phyloP scores from a whole-genome alignment of 2,888 invertebrate genomes.

The Cacoxenus indagator region DNA sequence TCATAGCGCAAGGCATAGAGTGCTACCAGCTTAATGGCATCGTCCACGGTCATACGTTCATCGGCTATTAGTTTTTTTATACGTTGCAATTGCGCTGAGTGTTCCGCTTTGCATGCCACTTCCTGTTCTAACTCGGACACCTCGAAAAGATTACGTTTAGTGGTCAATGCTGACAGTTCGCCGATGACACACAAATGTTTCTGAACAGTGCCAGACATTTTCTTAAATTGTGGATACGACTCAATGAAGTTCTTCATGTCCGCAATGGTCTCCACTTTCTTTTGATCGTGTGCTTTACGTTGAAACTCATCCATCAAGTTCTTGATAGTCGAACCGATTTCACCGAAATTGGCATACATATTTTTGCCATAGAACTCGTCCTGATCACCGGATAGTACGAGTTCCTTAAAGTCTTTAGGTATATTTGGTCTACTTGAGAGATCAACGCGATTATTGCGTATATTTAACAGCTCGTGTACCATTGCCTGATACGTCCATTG shows the following conservation, averaged over 20 bases:
- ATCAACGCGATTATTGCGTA: conserved; percentile 94
- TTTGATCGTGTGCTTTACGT: conserved; percentile 82
- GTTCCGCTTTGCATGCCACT: conserved; percentile 89
- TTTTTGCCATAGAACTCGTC: conserved; percentile 98
- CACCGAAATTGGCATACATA: conserved; percentile 96
- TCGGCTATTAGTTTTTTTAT: conserved; percentile 84
- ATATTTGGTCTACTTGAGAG: conserved; percentile 87
- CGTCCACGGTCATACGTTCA: conserved; percentile 80
- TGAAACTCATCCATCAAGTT: conserved; percentile 98
- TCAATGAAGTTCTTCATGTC: conserved; percentile 99
- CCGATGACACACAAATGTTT: conserved; percentile 98
- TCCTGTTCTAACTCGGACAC: conserved; percentile 96
- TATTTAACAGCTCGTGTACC: conserved; percentile 96
- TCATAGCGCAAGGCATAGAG: conserved; percentile 95
- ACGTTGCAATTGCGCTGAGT: conserved; percentile 83
- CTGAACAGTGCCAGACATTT: conserved; percentile 94
- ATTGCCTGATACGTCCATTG: conserved; percentile 99
- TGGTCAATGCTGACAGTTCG: conserved; percentile 90
- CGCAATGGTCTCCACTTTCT: conserved; percentile 90
- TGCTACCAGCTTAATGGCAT: conserved; percentile 90
- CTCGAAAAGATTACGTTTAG: conserved; percentile 83
- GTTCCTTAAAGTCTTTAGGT: conserved; percentile 90
- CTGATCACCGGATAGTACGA: conserved; percentile 94
- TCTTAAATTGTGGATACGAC: conserved; percentile 97
- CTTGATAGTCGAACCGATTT: conserved; percentile 97